Evolutionary conservation across 2,113 vertebrate species (phyloP).

Genomic region (Formicarius rufipectus): DNA sequence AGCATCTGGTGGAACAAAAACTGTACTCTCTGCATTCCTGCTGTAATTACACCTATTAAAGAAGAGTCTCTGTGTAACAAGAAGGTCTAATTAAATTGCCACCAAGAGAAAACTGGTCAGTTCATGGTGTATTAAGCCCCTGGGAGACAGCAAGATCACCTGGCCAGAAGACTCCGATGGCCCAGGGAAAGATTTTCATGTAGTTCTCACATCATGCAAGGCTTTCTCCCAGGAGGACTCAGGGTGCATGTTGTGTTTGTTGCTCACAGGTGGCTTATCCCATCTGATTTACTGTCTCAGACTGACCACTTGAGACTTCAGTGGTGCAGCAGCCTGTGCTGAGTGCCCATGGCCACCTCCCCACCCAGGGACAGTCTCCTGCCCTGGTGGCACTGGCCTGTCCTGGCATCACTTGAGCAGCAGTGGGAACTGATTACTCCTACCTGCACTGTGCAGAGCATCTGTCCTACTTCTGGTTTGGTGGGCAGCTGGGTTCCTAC

Average conservation of each 20-base stretch:
- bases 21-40: constrained; percentile 20
- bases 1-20: not conserved
- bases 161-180: not conserved
- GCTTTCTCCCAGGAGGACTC: not conserved
- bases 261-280: not conserved
- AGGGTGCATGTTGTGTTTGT: not conserved
- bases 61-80: not conserved
- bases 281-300: not conserved
- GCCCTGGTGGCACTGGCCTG: not conserved
- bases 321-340: not conserved
- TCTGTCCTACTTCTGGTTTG: not conserved
- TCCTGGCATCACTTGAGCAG: not conserved
- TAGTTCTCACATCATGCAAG: not conserved
- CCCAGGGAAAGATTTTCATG: not conserved
- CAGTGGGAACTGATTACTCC: not conserved
- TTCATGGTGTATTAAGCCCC: not conserved
- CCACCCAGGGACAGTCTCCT: accelerated
- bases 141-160: not conserved
- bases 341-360: not conserved
- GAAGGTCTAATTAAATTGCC: not conserved
- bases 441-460: not conserved
- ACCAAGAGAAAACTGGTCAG: not conserved
- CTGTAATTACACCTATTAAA: constrained; percentile 26
- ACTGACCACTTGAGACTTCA: accelerated
- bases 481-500: not conserved